A percentile compares a stretch with the other conserved stretches of the same genome.
Conservation (phyloP, 2,888 invertebrate genomes). For the Habroteleia sp. region DNA sequence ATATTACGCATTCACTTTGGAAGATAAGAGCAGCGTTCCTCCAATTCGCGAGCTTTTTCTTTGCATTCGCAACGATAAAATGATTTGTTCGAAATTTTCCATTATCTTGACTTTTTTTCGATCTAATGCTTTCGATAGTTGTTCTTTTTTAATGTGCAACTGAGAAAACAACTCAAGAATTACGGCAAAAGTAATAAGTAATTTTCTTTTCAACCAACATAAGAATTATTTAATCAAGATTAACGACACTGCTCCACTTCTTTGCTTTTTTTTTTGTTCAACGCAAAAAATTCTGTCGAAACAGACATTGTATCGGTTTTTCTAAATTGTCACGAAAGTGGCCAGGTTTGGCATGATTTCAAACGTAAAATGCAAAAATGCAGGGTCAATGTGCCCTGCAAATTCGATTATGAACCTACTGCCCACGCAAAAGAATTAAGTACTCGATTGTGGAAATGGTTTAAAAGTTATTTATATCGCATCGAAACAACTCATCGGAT, state of each 20-base stretch:
- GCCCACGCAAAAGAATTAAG: slow-evolving; percentile 6
- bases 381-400: slow-evolving; percentile 4
- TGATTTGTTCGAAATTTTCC: slow-evolving; percentile 45
- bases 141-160: not conserved
- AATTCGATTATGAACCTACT: not conserved
- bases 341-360: not conserved
- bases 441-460: slow-evolving; percentile 4
- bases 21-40: slow-evolving; percentile 38
- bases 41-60: slow-evolving; percentile 50
- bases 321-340: not conserved
- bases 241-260: no score
- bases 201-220: no score
- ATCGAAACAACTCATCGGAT: not conserved
- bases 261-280: no score
- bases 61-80: slow-evolving; percentile 38
- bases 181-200: no score
- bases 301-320: no score
- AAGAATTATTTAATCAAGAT: no score
- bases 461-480: slow-evolving; percentile 12
- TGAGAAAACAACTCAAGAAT: no score
- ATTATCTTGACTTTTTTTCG: slow-evolving; percentile 20
- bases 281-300: no score
- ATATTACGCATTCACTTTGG: slow-evolving; percentile 40
- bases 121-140: slow-evolving; percentile 2
- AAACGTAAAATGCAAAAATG: not conserved